Base-by-base conservation (phyloP, 2,888 invertebrate species). In the Conchocele bisecta region DNA sequence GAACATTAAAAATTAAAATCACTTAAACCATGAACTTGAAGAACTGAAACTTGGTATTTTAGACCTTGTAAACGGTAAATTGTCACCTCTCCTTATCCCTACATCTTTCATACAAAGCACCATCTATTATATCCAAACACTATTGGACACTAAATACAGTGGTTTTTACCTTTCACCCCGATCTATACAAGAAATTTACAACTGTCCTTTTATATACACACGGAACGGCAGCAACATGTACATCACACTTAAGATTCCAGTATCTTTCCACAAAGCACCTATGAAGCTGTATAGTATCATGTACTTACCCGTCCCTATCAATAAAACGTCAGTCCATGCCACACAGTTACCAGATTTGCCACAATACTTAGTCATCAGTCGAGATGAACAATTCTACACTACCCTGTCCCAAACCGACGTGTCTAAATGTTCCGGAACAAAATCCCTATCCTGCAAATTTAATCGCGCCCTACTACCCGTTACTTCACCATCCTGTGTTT, bases 331-430 rank as follows among this genome's bases (percentile, higher is more conserved):
- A 29, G 11, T 3, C 5, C 51, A 51, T 6, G 51, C 51, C 2
- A 51, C 51, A 9, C 51, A 51, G n/a, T 17, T 51, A 11, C n/a
- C 22, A 5, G 15, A 26, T 28, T 31, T 48, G n/a, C 48, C 48
- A 26, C 7, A 9, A 3, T 17, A 48, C 17, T 48, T 26, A 17
- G 48, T 17, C 15, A 48, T 48, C 4, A 29, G 29, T 3, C 29
- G 29, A n/a, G 28, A 48, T 28, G 29, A 51, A 33, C 31, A 51
- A 26, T 51, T 51, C 35, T 51, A 51, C 22, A 51, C 51, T 7
- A 51, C 17, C 3, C 26, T 29, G 35, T 33, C 31, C 11, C 20
- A 51, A 3, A 20, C 51, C 15, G 51, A 51, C 17, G 20, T 51
- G 13, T 33, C 20, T 17, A 51, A 17, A 31, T 51, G 51, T 22